Conservation (phyloP, 2,888 invertebrate species). For the Andrena trimmerana region DNA sequence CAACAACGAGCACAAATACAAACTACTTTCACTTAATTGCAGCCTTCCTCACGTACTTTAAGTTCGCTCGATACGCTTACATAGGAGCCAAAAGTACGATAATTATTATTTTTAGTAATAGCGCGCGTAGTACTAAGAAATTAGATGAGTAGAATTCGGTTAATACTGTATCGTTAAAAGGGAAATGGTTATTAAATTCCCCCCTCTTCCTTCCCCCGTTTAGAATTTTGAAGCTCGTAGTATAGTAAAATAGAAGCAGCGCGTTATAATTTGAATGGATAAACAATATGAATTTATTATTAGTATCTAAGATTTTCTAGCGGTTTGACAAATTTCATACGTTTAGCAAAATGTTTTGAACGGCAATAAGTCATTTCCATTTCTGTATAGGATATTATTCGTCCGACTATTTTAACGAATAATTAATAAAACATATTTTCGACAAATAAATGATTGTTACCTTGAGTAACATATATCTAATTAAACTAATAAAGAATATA, state of each 20-base stretch:
- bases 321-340: neutral
- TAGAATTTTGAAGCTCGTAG: neutral
- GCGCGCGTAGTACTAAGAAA: neutral
- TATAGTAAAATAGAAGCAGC: neutral
- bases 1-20: constrained; percentile 48
- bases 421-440: constrained; percentile 7
- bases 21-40: constrained; percentile 43
- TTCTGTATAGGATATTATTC: constrained; percentile 1
- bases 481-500: neutral
- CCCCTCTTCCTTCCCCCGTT: neutral
- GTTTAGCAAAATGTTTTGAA: neutral
- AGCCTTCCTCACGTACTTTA: constrained; percentile 21
- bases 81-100: constrained; percentile 29
- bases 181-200: neutral
- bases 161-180: neutral
- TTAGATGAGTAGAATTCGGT: neutral
- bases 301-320: neutral
- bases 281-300: neutral
- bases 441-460: constrained; percentile 13
- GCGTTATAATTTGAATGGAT: neutral
- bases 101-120: constrained; percentile 40
- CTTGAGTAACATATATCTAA: neutral
- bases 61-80: constrained; percentile 43
- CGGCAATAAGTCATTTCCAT: neutral
- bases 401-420: neutral